Conservation (phyloP, 1,140 invertebrate species). For the Triops cancriformis region DNA sequence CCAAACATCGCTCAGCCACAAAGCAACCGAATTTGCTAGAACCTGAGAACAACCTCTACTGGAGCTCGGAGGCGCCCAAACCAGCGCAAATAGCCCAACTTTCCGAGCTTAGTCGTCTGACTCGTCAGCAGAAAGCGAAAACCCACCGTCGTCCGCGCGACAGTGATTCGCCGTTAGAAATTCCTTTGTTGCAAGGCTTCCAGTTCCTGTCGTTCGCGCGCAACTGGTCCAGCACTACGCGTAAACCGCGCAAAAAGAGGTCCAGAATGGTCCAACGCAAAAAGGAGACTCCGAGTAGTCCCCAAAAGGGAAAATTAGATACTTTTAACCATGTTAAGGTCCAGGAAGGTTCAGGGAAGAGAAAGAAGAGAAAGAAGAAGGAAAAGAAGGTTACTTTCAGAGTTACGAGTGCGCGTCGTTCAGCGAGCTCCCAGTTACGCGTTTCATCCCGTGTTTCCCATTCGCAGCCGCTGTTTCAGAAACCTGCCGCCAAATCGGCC, state of each 20-base stretch:
- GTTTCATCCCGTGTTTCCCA: not conserved
- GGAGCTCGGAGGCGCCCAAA: constrained; percentile 23
- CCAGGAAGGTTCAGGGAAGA: not conserved
- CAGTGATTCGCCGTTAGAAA: not conserved
- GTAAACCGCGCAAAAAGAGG: not conserved
- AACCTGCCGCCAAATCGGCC: not conserved
- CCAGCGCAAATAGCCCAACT: not conserved
- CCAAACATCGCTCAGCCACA: constrained; percentile 21
- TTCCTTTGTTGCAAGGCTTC: not conserved
- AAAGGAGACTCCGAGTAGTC: not conserved
- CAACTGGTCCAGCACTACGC: not conserved
- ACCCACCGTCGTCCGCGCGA: not conserved
- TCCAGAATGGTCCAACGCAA: not conserved
- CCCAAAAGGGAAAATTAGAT: not conserved
- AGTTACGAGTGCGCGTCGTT: not conserved
- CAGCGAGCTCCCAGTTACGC: not conserved
- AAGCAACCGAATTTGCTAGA: constrained; percentile 3
- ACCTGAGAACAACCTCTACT: constrained; percentile 21
- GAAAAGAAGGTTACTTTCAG: not conserved
- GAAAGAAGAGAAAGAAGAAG: not conserved
- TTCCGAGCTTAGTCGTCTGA: not conserved
- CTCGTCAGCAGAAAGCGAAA: not conserved
- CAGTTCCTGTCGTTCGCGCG: not conserved
- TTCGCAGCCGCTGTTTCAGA: not conserved
- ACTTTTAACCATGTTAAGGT: not conserved